Conservation (phyloP, 2,797 vertebrate genomes). For the Dryobates pubescens region DNA sequence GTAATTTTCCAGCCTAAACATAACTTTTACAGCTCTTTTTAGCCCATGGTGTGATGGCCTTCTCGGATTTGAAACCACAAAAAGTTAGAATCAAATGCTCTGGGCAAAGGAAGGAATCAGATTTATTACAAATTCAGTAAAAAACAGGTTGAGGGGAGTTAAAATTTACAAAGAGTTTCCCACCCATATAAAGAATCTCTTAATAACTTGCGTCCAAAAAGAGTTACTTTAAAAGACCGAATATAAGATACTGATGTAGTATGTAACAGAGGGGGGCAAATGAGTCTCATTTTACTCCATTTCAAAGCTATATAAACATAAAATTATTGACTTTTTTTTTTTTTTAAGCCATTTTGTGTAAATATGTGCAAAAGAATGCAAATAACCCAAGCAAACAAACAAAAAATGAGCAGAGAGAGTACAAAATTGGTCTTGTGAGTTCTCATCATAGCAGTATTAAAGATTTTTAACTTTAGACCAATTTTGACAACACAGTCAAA, state of each 20-base stretch:
- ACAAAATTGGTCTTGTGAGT: not conserved
- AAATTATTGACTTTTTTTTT: not conserved
- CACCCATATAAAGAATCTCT: not conserved
- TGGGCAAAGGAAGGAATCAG: not conserved
- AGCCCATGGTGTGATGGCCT: not conserved
- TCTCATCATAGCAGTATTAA: not conserved
- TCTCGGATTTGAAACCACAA: not conserved
- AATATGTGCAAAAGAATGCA: not conserved
- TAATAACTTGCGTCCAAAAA: not conserved
- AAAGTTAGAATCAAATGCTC: not conserved
- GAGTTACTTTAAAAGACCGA: not conserved
- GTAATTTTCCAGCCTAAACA: not conserved
- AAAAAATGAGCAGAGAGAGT: not conserved
- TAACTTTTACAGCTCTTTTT: not conserved
- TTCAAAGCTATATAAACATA: not conserved
- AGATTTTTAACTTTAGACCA: not conserved
- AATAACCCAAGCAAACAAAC: not conserved
- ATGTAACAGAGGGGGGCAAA: not conserved
- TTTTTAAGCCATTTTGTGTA: not conserved
- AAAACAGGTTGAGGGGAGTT: not conserved
- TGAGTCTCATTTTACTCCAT: not conserved
- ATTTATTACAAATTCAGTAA: not conserved
- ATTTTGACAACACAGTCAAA: not conserved
- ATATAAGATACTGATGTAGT: not conserved
- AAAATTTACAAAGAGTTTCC: not conserved